Evolutionary conservation across 2,113 vertebrate genomes (phyloP), one percentile per base, ranked within the genome.

Genomic region (Mobula birostris): DNA sequence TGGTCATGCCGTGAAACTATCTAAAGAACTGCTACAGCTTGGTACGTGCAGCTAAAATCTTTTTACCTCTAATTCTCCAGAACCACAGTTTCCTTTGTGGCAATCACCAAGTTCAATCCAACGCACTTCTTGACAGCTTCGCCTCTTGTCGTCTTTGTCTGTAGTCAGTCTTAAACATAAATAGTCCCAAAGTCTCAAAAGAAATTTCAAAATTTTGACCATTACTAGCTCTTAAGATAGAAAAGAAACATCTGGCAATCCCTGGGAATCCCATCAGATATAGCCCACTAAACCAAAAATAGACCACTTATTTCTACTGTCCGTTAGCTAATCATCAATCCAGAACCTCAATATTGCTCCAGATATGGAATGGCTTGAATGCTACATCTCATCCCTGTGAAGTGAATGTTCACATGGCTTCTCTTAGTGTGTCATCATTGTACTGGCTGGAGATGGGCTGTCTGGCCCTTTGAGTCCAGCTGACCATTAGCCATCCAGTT

Each of bases 21-120:
- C 98, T 95, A 97, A 95, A 95, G 98, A 99, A 95, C 97, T 99
- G 92, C 97, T 99, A 79, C 97, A 95, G 95, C 97, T 98, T 0
- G 98, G 98, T 99, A 98, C 24, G 95, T 95, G 95, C 94, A 21
- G 14, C 72, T 83, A 93, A 94, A 95, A 32, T 94, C 70, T n/a
- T 8, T 29, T 48, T 29, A 58, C 8, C 63, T 72, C 21, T 68
- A n/a, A 6, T 48, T 9, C 61, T 70, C 68, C 63, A 40, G 11
- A 40, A 36, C 36, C 7, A 4, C 77, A 21, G 58, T 48, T 94
- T 80, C 27, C 66, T 9, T 48, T n/a, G 1, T 94, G 66, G 56
- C 14, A 3, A 58, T 27, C 48, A 83, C 0, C 80, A 83, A 83
- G 6, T 9, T 24, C 8, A 83, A 19, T 19, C 80, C 48, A 82